Conservation (phyloP, 2,888 invertebrate genomes). For the Cryptocephalus primarius region DNA sequence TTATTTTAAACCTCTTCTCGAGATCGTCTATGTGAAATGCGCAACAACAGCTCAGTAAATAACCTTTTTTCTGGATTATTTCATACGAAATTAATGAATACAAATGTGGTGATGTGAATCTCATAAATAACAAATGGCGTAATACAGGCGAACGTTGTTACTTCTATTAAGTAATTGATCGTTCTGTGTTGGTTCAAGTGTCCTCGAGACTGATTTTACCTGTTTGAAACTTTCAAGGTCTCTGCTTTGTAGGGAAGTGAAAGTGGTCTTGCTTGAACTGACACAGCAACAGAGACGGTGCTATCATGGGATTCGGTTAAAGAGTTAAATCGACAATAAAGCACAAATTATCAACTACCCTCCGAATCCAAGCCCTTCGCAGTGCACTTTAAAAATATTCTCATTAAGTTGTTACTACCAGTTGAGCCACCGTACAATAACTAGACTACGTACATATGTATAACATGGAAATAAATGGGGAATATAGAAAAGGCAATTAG, state of each 20-base stretch:
- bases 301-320: conserved; percentile 6
- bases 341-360: too few relatives aligned
- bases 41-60: too few relatives aligned
- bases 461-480: too few relatives aligned
- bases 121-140: conserved; percentile 35
- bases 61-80: conserved; percentile 4
- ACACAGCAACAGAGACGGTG: conserved; percentile 26
- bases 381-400: too few relatives aligned
- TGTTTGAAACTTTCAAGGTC: conserved; percentile 41
- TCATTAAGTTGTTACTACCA: too few relatives aligned
- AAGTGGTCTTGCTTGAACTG: conserved; percentile 39
- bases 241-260: conserved; percentile 40
- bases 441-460: too few relatives aligned
- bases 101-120: conserved; percentile 22
- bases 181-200: conserved; percentile 35
- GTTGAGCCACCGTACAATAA: too few relatives aligned
- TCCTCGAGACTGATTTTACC: conserved; percentile 41
- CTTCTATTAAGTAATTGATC: conserved; percentile 31
- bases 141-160: conserved; percentile 31
- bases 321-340: too few relatives aligned
- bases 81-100: conserved; percentile 9
- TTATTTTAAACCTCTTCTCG: too few relatives aligned
- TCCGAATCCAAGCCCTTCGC: too few relatives aligned
- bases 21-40: too few relatives aligned
- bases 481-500: too few relatives aligned